Percentiles rank a stretch among this genome's conserved stretches.
Conservation (phyloP, 2,888 invertebrate genomes). For the Aspidapion aeneum region DNA sequence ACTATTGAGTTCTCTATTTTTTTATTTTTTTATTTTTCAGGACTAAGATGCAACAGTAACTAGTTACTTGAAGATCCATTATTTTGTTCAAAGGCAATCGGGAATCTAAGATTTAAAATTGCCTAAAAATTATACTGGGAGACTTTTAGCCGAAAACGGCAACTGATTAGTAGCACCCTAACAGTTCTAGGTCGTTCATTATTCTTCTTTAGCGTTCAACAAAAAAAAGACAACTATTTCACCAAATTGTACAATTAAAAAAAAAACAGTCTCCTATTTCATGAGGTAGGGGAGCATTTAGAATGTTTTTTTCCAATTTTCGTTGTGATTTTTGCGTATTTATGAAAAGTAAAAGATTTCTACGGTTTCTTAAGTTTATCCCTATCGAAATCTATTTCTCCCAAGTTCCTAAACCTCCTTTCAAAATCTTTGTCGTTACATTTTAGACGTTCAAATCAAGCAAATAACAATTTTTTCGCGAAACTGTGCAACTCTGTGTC, state of each 20-base stretch:
- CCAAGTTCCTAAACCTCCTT: constrained; percentile 78
- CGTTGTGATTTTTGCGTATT: too few species aligned
- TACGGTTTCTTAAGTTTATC: too few species aligned
- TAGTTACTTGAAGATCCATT: constrained; percentile 85
- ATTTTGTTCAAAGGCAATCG: constrained; percentile 88
- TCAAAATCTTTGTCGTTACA: constrained; percentile 78
- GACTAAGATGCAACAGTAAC: constrained; percentile 72
- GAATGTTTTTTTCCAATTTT: too few species aligned
- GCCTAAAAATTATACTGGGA: constrained; percentile 92
- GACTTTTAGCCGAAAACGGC: constrained; percentile 97
- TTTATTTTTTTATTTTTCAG: constrained; percentile 70
- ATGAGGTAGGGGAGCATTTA: too few species aligned
- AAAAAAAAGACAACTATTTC: too few species aligned
- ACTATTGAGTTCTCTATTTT: constrained; percentile 76
- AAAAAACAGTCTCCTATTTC: too few species aligned
- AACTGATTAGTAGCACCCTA: constrained; percentile 94
- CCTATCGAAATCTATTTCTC: constrained; percentile 89
- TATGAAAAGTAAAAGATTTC: too few species aligned
- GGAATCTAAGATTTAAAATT: constrained; percentile 89
- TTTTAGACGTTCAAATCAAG: constrained; percentile 78
- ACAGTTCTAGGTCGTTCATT: constrained; percentile 91
- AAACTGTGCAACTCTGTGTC: constrained; percentile 93
- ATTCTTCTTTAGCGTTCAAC: constrained; percentile 98
- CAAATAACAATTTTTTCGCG: constrained; percentile 84
- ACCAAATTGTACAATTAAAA: too few species aligned